Percentiles rank a stretch among this genome's conserved stretches.
phyloP scores from a whole-genome alignment of 2,113 vertebrate genomes.

The Shinisaurus crocodilurus region DNA sequence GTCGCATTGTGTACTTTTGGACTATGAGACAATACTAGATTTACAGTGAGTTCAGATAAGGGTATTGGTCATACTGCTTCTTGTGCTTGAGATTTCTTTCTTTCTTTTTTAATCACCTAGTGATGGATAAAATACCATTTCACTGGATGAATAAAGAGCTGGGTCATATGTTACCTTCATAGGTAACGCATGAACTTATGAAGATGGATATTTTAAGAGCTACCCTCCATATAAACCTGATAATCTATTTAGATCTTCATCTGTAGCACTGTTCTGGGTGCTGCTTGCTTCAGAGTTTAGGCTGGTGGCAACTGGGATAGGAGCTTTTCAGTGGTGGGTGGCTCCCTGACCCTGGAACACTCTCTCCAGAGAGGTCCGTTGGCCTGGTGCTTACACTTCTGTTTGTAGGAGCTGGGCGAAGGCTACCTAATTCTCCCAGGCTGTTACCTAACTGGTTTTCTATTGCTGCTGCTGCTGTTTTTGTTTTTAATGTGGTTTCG shows the following conservation, averaged over 20 bases:
- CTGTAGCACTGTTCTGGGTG: neutral
- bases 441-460: neutral
- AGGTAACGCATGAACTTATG: no score
- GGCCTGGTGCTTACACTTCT: no score
- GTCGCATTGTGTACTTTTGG: neutral
- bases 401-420: neutral
- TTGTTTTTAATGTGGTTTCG: neutral
- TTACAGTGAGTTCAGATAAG: neutral
- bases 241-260: neutral
- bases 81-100: neutral
- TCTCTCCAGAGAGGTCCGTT: neutral
- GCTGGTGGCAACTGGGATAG: neutral
- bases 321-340: neutral
- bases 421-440: neutral
- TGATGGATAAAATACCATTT: neutral
- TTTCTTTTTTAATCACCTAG: neutral
- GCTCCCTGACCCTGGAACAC: neutral
- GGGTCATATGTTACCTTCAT: neutral
- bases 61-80: neutral
- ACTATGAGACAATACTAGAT: neutral
- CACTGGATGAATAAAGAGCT: neutral
- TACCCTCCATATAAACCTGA: neutral
- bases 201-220: neutral
- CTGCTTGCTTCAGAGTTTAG: neutral
- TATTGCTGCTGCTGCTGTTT: neutral